phyloP scores from a whole-genome alignment of 2,888 invertebrate genomes.

The Napeogenes inachia region DNA sequence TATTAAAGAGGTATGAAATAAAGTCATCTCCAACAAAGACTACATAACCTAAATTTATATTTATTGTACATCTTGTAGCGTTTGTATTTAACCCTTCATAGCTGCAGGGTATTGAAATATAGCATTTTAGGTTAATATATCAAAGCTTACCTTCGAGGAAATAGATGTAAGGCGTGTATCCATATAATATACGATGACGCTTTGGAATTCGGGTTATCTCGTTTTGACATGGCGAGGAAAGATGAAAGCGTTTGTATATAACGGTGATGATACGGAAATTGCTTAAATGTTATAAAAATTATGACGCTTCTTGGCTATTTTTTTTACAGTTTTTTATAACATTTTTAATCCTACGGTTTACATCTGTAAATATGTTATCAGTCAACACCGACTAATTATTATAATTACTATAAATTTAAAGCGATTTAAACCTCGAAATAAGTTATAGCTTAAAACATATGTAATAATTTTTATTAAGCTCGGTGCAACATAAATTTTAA shows the following conservation, averaged over 20 bases:
- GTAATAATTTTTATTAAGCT: not conserved
- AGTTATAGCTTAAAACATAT: not conserved
- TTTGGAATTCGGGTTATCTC: conserved; percentile 58
- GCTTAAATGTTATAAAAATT: conserved; percentile 4
- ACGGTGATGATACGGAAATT: conserved; percentile 21
- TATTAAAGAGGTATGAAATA: not conserved
- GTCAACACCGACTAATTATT: too few species aligned
- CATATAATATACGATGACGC: conserved; percentile 13
- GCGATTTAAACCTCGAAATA: not conserved
- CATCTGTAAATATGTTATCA: not conserved
- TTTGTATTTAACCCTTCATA: not conserved
- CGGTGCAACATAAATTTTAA: conserved; percentile 4
- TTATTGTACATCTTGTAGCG: not conserved
- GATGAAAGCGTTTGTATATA: conserved; percentile 23
- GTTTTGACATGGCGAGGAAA: conserved; percentile 36
- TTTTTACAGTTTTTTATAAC: not conserved
- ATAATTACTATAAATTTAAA: not conserved
- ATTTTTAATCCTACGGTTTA: not conserved
- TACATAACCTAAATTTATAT: not conserved
- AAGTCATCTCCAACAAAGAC: not conserved
- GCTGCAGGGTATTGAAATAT: not conserved
- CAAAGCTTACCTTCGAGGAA: conserved; percentile 5
- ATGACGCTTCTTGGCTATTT: not conserved
- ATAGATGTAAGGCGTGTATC: conserved; percentile 15
- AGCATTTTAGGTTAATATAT: conserved; percentile 1